Base-by-base conservation (phyloP, 2,888 invertebrate genomes). In the Melipona beecheii region DNA sequence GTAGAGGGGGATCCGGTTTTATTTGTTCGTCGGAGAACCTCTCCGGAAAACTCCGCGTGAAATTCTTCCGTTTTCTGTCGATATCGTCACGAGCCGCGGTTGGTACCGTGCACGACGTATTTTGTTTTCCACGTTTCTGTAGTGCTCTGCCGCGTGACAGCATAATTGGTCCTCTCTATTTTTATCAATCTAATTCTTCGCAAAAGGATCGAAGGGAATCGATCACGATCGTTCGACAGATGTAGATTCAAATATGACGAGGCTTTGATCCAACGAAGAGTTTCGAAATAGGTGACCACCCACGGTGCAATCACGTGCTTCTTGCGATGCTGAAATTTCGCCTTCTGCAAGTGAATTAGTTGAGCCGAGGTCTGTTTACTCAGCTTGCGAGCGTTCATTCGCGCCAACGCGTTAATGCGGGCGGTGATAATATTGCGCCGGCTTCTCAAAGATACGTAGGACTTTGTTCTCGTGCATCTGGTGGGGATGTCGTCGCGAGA, bases 401-500 rank as follows among this genome's bases (percentile, higher is more conserved):
- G 86, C 88, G 81, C 68, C 54, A 79, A 74, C 77, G 50, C 83
- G 89, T 75, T 88, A 88, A 88, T 83, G 80, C 75, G 66, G 62
- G 64, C 24, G n/a, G 65, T 69, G 90, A 88, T 90, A 86, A 88
- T 78, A 66, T 58, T 62, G 68, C 60, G 68, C 58, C 31, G 27
- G 58, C 49, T 72, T 81, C 83, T 75, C 80, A 27, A 31, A 83
- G 83, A 89, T 87, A 89, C 75, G 72, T 43, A 75, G 74, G 81
- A 89, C 90, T 89, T 89, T 89, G 89, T 83, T 89, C 87, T 64
- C 66, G 31, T 43, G 58, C 75, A 75, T 69, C 65, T 4, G 31
- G 64, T 71, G 58, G 75, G 75, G 81, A 69, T 69, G 68, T 81
- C 17, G 24, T 4, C 19, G 49, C 17, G 49, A 60, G 17, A 21